phyloP scores from a whole-genome alignment of 37 sponge, comb jelly and placozoan species.

The Spongia lamella region DNA sequence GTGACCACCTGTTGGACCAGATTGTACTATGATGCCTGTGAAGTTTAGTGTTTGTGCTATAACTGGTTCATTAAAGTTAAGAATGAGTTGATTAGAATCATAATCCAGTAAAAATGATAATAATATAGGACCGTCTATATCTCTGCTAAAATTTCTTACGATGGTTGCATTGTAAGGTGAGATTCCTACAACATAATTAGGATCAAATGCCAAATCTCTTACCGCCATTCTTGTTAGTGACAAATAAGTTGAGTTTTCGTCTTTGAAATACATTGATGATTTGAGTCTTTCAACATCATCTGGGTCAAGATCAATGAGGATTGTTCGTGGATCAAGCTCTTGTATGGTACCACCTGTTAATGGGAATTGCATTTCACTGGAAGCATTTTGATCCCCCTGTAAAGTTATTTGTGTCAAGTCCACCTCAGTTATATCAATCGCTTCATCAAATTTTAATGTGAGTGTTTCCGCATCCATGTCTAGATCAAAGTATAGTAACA shows the following conservation, averaged over 20 bases:
- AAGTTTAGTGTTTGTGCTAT: constrained; percentile 64
- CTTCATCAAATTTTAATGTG: constrained; percentile 73
- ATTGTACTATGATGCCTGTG: constrained; percentile 52
- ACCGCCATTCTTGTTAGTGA: constrained; percentile 39
- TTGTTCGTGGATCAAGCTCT: constrained; percentile 29
- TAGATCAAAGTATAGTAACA: constrained; percentile 68
- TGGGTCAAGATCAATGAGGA: constrained; percentile 40
- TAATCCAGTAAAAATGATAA: constrained; percentile 63
- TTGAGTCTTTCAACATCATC: constrained; percentile 49
- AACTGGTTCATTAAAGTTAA: constrained; percentile 87
- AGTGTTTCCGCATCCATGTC: constrained; percentile 47
- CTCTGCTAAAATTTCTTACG: constrained; percentile 66
- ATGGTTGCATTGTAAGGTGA: constrained; percentile 38
- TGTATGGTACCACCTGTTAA: constrained; percentile 23
- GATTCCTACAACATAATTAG: constrained; percentile 55
- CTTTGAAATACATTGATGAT: constrained; percentile 59
- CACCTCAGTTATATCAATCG: constrained; percentile 61
- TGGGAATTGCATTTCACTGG: constrained; percentile 25
- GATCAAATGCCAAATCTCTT: constrained; percentile 67
- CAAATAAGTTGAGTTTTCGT: constrained; percentile 65
- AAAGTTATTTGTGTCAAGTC: constrained; percentile 42
- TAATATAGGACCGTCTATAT: constrained; percentile 68
- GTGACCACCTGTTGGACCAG: constrained; percentile 7
- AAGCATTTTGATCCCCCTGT: constrained; percentile 48
- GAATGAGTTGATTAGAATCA: constrained; percentile 57